Evolutionary conservation across 2,113 vertebrate species (phyloP), one percentile per base, ranked within the genome.

Genomic region (Hemiprocne comata): DNA sequence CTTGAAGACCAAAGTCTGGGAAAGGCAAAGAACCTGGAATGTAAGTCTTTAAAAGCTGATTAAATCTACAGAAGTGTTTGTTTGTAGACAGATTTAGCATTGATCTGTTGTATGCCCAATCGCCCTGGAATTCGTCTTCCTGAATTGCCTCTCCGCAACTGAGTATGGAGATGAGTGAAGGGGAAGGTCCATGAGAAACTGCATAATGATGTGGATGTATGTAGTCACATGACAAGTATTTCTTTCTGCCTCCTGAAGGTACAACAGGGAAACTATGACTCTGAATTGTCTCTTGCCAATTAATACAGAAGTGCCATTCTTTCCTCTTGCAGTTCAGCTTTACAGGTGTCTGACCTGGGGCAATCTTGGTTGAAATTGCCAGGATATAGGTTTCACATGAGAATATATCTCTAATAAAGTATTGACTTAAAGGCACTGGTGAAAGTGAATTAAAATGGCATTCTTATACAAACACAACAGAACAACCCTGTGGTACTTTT

Each of bases 341-440:
- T 96, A 92, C 95, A 96, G 96, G 93, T 97, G 96, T 87, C 90
- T 90, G 86, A 90, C 96, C 88, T 17, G 61, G 77, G 92, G 96
- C 90, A 72, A 13, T 90, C 92, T 87, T 65, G 65, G 33, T 89
- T 86, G 65, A 65, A 70, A 4, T 89, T 87, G 36, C 50, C 61
- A 76, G 88, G 86, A 70, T 95, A 85, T 73, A 75, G 69, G 62
- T 96, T 95, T 97, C 94, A 93, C 40, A 1, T 95, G 92, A 93
- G 92, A 90, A 86, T 72, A 62, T 55, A 78, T 28, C 92, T 87
- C 31, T 92, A 40, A 94, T 92, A 64, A 67, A 29, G 62, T n/a
- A 42, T 42, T 89, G 54, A 85, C 80, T 87, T 82, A 55, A 92
- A 89, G 83, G 73, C 88, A 82, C 40, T 62, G 29, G 80, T 75